Evolutionary conservation across 2,888 invertebrate genomes (phyloP).

Genomic region (Aricia artaxerxes): DNA sequence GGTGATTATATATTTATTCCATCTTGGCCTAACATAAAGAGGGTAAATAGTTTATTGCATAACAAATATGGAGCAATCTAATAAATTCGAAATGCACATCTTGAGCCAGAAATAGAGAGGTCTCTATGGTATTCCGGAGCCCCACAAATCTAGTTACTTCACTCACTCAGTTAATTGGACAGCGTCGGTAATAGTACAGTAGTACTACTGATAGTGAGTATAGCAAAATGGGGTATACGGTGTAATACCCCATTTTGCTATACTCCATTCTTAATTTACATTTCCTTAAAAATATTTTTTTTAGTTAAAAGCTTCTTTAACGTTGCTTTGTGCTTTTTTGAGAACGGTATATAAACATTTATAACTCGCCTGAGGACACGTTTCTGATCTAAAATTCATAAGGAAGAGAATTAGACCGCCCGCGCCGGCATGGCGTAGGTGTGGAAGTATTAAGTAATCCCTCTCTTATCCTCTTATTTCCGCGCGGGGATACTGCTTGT

Average conservation of each 20-base stretch:
- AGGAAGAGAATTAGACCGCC: too few relatives aligned
- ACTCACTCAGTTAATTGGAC: not conserved
- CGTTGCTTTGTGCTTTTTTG: too few relatives aligned
- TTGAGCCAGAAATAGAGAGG: slow-evolving; percentile 2
- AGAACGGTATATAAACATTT: too few relatives aligned
- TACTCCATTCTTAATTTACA: not conserved
- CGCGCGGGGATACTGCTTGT: too few relatives aligned
- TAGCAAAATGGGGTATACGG: not conserved
- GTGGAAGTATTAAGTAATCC: too few relatives aligned
- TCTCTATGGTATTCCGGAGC: not conserved
- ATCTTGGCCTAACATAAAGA: not conserved
- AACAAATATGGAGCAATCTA: not conserved
- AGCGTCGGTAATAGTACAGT: not conserved
- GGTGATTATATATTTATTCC: too few relatives aligned
- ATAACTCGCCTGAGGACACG: too few relatives aligned
- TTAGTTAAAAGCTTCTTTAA: too few relatives aligned
- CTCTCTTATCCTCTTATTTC: too few relatives aligned
- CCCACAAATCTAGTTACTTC: not conserved
- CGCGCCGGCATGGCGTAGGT: too few relatives aligned
- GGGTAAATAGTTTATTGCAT: not conserved
- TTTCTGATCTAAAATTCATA: too few relatives aligned
- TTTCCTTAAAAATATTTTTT: too few relatives aligned
- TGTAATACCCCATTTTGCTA: not conserved
- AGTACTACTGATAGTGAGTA: not conserved
- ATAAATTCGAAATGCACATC: not conserved